Base-by-base conservation (phyloP, 2,888 invertebrate species). In the Halocaridina rubra region DNA sequence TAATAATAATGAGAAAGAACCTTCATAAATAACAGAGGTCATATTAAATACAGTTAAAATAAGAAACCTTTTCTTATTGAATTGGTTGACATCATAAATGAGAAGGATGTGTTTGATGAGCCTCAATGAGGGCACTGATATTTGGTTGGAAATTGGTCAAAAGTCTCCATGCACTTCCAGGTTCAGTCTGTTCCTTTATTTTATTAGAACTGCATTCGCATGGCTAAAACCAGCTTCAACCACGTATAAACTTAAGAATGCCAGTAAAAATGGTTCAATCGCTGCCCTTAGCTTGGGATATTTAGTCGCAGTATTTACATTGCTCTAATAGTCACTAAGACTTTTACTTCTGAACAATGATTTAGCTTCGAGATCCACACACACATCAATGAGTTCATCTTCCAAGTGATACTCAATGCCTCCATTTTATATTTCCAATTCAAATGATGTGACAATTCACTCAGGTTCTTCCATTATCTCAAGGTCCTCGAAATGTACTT, bases 171-270 rank as follows among this genome's bases (percentile, higher is more conserved):
- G 59, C 30, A 67, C 78, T 77, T 78, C 69, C 71, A 78, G 32
- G 78, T 71, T 84, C 67, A 84, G 78, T 57, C 33, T 67, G 57
- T 71, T 78, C 53, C 69, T 81, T 53, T 57, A 69, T 33, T 69
- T 77, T 69, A 33, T 71, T 71, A 84, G 30, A 59, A 84, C n/a
- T 33, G 72, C 82, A 53, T 84, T 53, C 32, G 77, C 33, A 24
- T 78, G 72, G 5, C 71, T 82, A 77, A 53, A 71, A 78, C 39
- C 57, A 75, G 76, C 77, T 82, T 77, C 53, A 77, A 67, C 82
- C 77, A 69, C 10, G 29, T 30, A 64, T 67, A 24, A 67, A 27
- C 29, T 39, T 39, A 13, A 39, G 39, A 39, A 39, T 39, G 13
- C 39, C 7, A 7, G 39, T 39, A 39, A 39, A 39, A 13, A 39